A percentile compares a stretch with the other conserved stretches of the same genome.
Evolutionary conservation across 2,113 vertebrate species (phyloP).

Genomic region (Spea bombifrons): DNA sequence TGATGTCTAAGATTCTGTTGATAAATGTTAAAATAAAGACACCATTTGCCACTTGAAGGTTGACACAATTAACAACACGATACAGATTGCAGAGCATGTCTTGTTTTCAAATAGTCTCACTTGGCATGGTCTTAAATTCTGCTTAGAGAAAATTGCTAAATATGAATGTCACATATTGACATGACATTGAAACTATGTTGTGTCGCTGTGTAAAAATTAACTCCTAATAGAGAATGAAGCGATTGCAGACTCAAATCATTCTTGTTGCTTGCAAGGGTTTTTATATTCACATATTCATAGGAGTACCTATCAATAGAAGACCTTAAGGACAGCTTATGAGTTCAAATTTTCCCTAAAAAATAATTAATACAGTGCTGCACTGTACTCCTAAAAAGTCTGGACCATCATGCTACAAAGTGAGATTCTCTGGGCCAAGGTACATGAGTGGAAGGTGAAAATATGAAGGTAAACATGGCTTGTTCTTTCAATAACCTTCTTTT

Average conservation of each 20-base stretch:
- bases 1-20: conserved; percentile 9
- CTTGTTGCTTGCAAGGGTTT: not conserved
- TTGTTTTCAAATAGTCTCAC: conserved; percentile 46
- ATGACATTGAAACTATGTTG: conserved; percentile 44
- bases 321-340: no score
- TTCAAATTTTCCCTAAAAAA: no score
- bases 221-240: not conserved
- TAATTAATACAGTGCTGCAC: no score
- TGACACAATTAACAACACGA: conserved; percentile 38
- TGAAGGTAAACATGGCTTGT: no score
- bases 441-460: no score
- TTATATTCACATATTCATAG: no score
- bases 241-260: not conserved
- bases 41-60: conserved; percentile 35
- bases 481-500: no score
- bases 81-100: conserved; percentile 46
- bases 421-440: no score
- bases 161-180: conserved; percentile 47
- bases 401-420: no score
- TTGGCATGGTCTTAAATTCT: conserved; percentile 42
- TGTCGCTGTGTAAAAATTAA: conserved; percentile 37
- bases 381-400: no score
- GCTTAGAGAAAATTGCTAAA: conserved; percentile 46
- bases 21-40: conserved; percentile 34
- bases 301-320: no score